Evolutionary conservation across 2,888 invertebrate species (phyloP).

Genomic region (Aleiodes alternator): DNA sequence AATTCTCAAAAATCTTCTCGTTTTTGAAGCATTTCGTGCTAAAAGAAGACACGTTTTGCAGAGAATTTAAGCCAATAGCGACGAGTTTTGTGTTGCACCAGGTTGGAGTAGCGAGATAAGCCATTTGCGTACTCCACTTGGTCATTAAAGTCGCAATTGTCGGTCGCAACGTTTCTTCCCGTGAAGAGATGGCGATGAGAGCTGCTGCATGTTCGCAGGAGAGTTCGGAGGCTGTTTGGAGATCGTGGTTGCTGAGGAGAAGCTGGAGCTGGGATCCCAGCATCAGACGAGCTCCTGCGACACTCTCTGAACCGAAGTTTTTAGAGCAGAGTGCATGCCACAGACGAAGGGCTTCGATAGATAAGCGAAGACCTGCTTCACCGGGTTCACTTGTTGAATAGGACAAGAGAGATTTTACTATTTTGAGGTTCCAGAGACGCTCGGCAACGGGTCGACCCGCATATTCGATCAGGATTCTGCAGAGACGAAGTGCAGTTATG

Average conservation of each 20-base stretch:
- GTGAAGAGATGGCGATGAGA: conserved; percentile 63
- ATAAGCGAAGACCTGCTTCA: conserved; percentile 59
- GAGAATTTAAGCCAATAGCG: conserved; percentile 61
- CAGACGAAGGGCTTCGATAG: conserved; percentile 69
- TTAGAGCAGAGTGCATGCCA: conserved; percentile 67
- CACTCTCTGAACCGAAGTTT: conserved; percentile 64
- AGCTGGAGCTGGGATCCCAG: conserved; percentile 66
- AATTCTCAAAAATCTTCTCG: conserved; percentile 57
- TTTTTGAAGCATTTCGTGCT: conserved; percentile 60
- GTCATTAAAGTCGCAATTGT: conserved; percentile 62
- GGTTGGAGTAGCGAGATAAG: conserved; percentile 56
- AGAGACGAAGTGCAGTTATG: conserved; percentile 83
- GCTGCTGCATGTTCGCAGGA: conserved; percentile 70
- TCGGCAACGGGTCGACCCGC: conserved; percentile 65
- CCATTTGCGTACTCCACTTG: conserved; percentile 70
- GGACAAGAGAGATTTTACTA: conserved; percentile 77
- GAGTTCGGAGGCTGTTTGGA: conserved; percentile 65
- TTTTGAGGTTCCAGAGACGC: conserved; percentile 70
- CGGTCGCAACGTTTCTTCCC: conserved; percentile 58
- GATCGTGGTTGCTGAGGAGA: conserved; percentile 66
- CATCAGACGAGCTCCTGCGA: conserved; percentile 62
- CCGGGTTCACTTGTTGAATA: conserved; percentile 77
- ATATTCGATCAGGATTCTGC: conserved; percentile 81
- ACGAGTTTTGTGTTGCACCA: conserved; percentile 67
- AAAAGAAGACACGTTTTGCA: conserved; percentile 58